Evolutionary conservation across 2,113 vertebrate genomes (phyloP), one percentile per base, ranked within the genome.

Genomic region (Hemicordylus capensis): DNA sequence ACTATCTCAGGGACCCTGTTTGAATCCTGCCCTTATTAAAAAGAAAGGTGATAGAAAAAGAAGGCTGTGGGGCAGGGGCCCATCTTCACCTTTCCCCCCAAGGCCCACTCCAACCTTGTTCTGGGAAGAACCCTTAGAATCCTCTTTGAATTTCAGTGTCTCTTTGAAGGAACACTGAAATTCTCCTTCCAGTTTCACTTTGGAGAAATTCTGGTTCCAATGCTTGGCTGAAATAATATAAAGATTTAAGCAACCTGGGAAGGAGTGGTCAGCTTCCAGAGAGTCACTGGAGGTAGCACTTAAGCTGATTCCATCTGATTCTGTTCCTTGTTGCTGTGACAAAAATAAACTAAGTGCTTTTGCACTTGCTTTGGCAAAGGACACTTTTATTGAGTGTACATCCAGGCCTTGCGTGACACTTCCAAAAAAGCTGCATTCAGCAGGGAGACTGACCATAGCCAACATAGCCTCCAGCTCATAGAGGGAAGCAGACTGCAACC

Each of bases 341-440:
- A 72, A 44, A 84, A 92, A 88, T n/a, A 89, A 88, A 82, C 37
- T 42, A 81, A 89, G 78, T 56, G 54, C 48, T 90, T 69, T 72
- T 89, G 67, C 61, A 72, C 8, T 76, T 84, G 9, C 84, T 54
- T 66, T 89, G 87, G 58, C 51, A 81, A 56, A 83, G 39, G 73
- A 12, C n/a, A 0, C 0, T 66, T 94, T 86, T 84, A 88, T 78
- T 69, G 88, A 64, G 69, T 37, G 3, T 31, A 28, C 15, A 22
- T 81, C 31, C 7, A 73, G 31, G 17, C 51, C 7, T 28, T 51
- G 39, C 73, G 24, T 15, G 81, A 80, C 63, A 51, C 8, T 24
- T 83, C 34, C 70, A 78, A 67, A 86, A 20, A 82, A 63, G 88
- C 6, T 19, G 42, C 74, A 70, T 19, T 56, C 19, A 84, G 22